phyloP scores from a whole-genome alignment of 2,113 vertebrate species.

The Chinchilla lanigera region DNA sequence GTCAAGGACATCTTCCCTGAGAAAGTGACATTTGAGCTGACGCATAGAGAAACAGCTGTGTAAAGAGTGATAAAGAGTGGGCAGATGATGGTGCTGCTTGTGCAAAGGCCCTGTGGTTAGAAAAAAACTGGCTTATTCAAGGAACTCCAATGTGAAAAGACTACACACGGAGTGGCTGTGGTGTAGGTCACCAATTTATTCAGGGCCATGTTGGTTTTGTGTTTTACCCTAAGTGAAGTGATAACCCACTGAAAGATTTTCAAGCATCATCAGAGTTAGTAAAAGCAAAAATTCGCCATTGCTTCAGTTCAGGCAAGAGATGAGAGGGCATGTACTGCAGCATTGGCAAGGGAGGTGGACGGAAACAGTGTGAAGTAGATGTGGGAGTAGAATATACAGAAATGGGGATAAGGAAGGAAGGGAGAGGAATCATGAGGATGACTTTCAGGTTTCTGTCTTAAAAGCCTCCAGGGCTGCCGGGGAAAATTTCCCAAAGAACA shows the following conservation, averaged over 20 bases:
- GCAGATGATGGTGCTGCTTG: not conserved
- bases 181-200: not conserved
- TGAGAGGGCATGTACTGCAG: not conserved
- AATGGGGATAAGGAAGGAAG: not conserved
- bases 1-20: not conserved
- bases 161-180: no score
- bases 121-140: slow-evolving; percentile 10
- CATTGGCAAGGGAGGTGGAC: not conserved
- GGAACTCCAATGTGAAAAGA: not conserved
- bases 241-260: not conserved
- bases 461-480: not conserved
- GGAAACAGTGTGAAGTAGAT: not conserved
- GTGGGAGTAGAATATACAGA: not conserved
- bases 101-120: slow-evolving; percentile 16
- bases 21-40: not conserved
- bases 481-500: slow-evolving; percentile 9
- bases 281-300: not conserved
- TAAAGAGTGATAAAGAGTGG: not conserved
- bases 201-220: not conserved
- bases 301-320: not conserved
- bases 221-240: not conserved
- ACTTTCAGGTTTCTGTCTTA: slow-evolving; percentile 8
- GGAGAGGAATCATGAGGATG: not conserved
- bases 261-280: not conserved
- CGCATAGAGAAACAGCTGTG: not conserved